phyloP scores from a whole-genome alignment of 2,113 vertebrate genomes.

The Neomonachus schauinslandi region DNA sequence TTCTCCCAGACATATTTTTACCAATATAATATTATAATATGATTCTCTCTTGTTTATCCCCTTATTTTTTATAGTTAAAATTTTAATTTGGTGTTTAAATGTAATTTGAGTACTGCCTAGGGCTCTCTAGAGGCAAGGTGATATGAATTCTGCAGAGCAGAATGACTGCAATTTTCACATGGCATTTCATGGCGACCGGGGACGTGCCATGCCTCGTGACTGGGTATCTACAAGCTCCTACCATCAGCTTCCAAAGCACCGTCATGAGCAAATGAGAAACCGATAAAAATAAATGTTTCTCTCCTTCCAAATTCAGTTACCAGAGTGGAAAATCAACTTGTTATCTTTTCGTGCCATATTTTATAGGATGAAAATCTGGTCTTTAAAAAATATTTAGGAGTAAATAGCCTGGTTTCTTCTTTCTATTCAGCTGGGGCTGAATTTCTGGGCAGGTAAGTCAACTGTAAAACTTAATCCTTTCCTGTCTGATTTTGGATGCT shows the following conservation, averaged over 20 bases:
- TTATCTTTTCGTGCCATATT: constrained; percentile 73
- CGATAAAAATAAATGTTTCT: constrained; percentile 39
- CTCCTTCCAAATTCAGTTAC: constrained; percentile 60
- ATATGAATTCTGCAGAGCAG: not conserved
- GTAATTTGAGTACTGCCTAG: constrained; percentile 58
- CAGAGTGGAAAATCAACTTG: constrained; percentile 73
- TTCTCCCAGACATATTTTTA: constrained; percentile 36
- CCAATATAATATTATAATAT: constrained; percentile 66
- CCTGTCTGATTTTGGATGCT: constrained; percentile 58
- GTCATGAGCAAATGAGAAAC: not conserved
- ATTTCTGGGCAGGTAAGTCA: constrained; percentile 63
- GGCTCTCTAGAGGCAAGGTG: constrained; percentile 64
- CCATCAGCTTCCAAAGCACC: not conserved
- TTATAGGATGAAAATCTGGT: constrained; percentile 61
- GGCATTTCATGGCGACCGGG: not conserved
- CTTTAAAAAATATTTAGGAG: constrained; percentile 46
- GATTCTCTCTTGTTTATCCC: constrained; percentile 65
- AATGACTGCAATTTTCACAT: not conserved
- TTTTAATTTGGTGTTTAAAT: constrained; percentile 77
- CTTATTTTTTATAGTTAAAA: constrained; percentile 76
- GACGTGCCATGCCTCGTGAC: rapidly evolving
- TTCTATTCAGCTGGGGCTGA: not conserved
- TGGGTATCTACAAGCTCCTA: not conserved
- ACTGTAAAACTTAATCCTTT: constrained; percentile 44
- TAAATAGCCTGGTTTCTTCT: constrained; percentile 6